These are phyloP conservation scores for human DNA, from an alignment of 2,113 vertebrate genomes.

Conservation along the genomic window GRCh38 chr13:42137001-42137500, in stretches of 20 bases:
- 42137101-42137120: neutral
- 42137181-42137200: neutral
- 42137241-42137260: neutral
- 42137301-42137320: neutral
- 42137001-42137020: neutral
- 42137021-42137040: neutral
- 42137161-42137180: conserved; percentile 45
- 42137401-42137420: neutral
- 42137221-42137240: neutral
- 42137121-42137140: conserved; percentile 18
- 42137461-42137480: neutral
- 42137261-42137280: neutral
- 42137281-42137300: neutral
- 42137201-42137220: neutral
- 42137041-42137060: conserved; percentile 7
- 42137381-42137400: neutral
- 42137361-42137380: neutral
- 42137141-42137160: conserved; percentile 50
- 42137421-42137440: neutral
- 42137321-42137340: neutral
- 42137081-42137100: neutral
- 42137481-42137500: neutral
- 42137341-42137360: neutral
- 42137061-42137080: conserved; percentile 38
- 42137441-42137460: neutral